Evolutionary conservation across 1,140 invertebrate species (phyloP), one percentile per base, ranked within the genome.

Genomic region (Scaptomyza pallida): DNA sequence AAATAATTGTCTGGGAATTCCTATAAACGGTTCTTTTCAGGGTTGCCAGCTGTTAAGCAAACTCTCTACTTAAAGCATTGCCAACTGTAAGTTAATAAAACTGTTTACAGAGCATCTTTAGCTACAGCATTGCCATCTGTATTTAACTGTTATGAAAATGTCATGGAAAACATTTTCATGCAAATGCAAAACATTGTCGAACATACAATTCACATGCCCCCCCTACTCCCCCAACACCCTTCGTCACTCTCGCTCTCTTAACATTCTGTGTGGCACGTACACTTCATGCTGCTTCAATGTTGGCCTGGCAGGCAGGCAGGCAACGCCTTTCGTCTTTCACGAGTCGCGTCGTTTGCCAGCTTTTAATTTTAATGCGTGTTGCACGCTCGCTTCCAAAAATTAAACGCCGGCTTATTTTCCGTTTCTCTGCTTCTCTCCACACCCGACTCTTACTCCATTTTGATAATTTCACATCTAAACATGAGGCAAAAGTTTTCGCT

Each of bases 361-460:
- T 86, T 88, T 86, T 88, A 86, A 86, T 86, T 88, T 86, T 88
- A 88, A 86, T 88, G 82, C 81, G 65, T 88, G 75, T 78, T 79
- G 78, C 75, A 78, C 72, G 80, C 80, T 83, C 74, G 70, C 74
- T 71, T 72, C 75, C 76, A 71, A 86, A 86, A 86, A 86, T 86
- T 86, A 86, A 86, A 86, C 55, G 81, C 75, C 64, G 74, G 78
- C 76, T 86, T 86, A 86, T 73, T 79, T 86, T 85, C 67, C 60
- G 35, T 70, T 56, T 40, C 54, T 61, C 44, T 62, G 37, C 5
- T 23, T 15, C 23, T 6, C 35, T 6, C 21, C 6, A 12, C 19
- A 6, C 13, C 8, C 30, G 21, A 0, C 33, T 16, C 13, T 10
- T 3, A 1, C 10, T 9, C 59, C 62, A 17, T 68, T 65, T 48